Percentiles rank a stretch among this genome's conserved stretches.
Evolutionary conservation across 2,888 invertebrate genomes (phyloP).

Genomic region (Tachina fera): DNA sequence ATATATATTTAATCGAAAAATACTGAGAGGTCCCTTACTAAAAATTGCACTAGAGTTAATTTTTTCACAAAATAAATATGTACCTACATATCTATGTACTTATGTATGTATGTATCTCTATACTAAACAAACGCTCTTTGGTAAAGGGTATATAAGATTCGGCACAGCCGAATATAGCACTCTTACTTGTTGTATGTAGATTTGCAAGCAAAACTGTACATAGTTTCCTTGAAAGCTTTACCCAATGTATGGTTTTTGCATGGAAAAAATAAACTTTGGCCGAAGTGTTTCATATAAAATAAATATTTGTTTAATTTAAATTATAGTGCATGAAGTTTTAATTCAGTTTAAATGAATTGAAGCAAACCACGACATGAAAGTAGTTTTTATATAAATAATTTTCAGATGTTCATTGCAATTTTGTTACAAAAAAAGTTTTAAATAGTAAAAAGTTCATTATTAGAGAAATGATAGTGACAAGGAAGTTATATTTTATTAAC

Average conservation of each 20-base stretch:
- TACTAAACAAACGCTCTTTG: too few relatives aligned
- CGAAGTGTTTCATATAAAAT: neutral
- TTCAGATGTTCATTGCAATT: neutral
- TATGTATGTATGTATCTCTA: too few relatives aligned
- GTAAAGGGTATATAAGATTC: too few relatives aligned
- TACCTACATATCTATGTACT: too few relatives aligned
- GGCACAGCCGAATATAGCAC: too few relatives aligned
- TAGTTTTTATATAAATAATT: conserved; percentile 14
- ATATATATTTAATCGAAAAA: too few relatives aligned
- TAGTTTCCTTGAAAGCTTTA: neutral
- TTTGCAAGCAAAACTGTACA: neutral
- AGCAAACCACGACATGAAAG: conserved; percentile 9
- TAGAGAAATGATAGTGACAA: neutral
- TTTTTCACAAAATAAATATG: too few relatives aligned
- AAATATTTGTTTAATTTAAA: conserved; percentile 1
- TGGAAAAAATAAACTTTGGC: neutral
- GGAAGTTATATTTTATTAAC: neutral
- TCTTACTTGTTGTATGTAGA: too few relatives aligned
- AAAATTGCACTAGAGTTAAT: too few relatives aligned
- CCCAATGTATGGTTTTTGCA: neutral
- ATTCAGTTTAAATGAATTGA: conserved; percentile 20
- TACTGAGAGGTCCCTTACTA: too few relatives aligned
- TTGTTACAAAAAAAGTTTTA: neutral
- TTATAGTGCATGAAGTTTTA: neutral
- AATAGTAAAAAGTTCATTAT: neutral